Percentiles rank a stretch among this genome's conserved stretches.
Conservation (phyloP, 2,113 vertebrate species). For the Mus pahari region DNA sequence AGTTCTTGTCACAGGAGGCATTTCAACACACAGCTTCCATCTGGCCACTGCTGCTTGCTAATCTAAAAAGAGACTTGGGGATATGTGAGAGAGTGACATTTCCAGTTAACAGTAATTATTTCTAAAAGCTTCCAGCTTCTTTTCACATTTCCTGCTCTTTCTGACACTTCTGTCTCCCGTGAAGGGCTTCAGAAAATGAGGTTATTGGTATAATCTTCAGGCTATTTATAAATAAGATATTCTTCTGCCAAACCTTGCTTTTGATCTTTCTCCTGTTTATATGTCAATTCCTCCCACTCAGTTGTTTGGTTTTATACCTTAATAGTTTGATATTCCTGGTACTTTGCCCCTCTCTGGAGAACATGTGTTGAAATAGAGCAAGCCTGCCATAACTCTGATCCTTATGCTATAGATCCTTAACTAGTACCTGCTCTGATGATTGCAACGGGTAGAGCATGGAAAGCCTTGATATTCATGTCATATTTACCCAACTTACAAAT, state of each 20-base stretch:
- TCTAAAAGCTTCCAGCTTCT: constrained; percentile 71
- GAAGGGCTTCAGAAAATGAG: constrained; percentile 61
- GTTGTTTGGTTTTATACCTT: background rate
- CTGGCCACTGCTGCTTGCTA: constrained; percentile 70
- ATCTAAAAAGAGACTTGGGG: constrained; percentile 74
- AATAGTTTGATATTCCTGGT: background rate
- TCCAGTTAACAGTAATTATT: constrained; percentile 79
- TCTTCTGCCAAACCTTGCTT: constrained; percentile 25
- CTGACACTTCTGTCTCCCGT: constrained; percentile 65
- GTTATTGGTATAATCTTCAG: constrained; percentile 44
- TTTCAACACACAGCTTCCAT: constrained; percentile 72
- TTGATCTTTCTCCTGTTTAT: background rate
- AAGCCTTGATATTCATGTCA: background rate
- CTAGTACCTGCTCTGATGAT: background rate
- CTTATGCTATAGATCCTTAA: background rate
- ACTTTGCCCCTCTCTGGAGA: background rate
- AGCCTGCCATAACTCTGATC: background rate
- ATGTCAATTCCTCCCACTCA: background rate
- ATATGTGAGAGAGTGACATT: constrained; percentile 72
- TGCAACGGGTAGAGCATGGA: background rate
- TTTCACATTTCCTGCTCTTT: constrained; percentile 57
- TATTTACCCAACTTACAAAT: constrained; percentile 2
- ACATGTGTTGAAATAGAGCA: background rate
- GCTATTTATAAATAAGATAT: constrained; percentile 50
- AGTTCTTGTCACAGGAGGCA: constrained; percentile 56